Percentiles rank a stretch among this genome's conserved stretches.
phyloP scores from a whole-genome alignment of 2,888 invertebrate species.

The Latheticus oryzae region DNA sequence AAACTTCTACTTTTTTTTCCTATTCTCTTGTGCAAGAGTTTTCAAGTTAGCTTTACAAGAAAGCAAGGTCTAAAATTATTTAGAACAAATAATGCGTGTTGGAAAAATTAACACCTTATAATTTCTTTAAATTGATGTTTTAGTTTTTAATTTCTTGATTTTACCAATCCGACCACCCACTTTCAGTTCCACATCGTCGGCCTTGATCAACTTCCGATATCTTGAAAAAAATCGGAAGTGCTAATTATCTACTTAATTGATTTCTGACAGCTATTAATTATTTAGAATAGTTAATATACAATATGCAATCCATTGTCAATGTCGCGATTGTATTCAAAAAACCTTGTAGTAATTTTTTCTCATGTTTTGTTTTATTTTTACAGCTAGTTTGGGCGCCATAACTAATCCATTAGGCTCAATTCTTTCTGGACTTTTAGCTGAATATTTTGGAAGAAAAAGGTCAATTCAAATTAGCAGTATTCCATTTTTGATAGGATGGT shows the following conservation, averaged over 20 bases:
- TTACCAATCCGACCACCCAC: no score
- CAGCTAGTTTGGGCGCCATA: constrained; percentile 78
- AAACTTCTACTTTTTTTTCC: no score
- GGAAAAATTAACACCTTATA: no score
- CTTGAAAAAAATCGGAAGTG: constrained; percentile 25
- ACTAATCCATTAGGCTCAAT: constrained; percentile 79
- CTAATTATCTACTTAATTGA: constrained; percentile 24
- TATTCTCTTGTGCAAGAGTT: no score
- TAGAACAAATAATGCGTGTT: no score
- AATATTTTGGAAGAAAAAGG: constrained; percentile 73
- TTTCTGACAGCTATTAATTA: constrained; percentile 13
- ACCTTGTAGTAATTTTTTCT: constrained; percentile 30
- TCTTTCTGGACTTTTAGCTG: constrained; percentile 76
- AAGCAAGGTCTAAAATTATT: no score
- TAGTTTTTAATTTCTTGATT: no score
- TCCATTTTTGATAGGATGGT: constrained; percentile 77
- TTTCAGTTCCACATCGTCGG: background rate
- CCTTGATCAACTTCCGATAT: constrained; percentile 13
- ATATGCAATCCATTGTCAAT: constrained; percentile 23
- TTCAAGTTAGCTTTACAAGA: no score
- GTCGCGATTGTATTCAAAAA: constrained; percentile 9
- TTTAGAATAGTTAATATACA: no score
- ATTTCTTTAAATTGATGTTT: no score
- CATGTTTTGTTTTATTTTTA: constrained; percentile 46
- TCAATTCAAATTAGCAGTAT: constrained; percentile 76